Conservation (phyloP, 1,140 invertebrate species). For the Drosophila saltans region DNA sequence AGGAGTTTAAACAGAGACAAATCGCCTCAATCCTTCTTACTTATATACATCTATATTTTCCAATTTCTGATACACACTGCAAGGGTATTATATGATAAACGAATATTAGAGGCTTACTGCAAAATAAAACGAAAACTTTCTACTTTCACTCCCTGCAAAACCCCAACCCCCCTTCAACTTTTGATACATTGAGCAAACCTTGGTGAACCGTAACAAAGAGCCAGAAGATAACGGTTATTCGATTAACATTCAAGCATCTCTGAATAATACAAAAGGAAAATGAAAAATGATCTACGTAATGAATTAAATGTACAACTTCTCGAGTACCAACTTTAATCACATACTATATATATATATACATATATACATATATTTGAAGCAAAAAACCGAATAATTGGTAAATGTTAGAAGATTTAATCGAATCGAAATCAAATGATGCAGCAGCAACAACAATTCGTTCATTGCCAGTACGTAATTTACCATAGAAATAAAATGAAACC, state of each 20-base stretch:
- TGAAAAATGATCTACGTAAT: constrained; percentile 66
- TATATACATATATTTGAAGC: not conserved
- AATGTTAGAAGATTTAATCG: constrained; percentile 50
- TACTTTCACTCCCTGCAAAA: not conserved
- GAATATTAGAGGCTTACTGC: constrained; percentile 2
- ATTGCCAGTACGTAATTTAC: constrained; percentile 55
- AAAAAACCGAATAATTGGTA: constrained; percentile 37
- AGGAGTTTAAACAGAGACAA: no score
- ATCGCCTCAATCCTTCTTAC: no score
- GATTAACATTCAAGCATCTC: constrained; percentile 28
- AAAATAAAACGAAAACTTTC: not conserved
- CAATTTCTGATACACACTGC: not conserved
- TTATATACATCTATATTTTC: no score
- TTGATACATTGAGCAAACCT: not conserved
- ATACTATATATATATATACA: not conserved
- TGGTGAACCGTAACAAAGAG: constrained; percentile 9
- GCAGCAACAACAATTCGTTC: constrained; percentile 45
- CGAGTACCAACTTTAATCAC: constrained; percentile 39
- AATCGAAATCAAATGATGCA: constrained; percentile 9
- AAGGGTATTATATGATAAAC: not conserved
- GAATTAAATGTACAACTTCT: constrained; percentile 66
- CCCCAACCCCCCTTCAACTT: not conserved
- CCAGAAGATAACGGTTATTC: constrained; percentile 7
- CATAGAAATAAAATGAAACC: constrained; percentile 44
- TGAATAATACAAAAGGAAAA: constrained; percentile 1